Base-by-base conservation (phyloP, 2,888 invertebrate species). In the Globia sparganii region DNA sequence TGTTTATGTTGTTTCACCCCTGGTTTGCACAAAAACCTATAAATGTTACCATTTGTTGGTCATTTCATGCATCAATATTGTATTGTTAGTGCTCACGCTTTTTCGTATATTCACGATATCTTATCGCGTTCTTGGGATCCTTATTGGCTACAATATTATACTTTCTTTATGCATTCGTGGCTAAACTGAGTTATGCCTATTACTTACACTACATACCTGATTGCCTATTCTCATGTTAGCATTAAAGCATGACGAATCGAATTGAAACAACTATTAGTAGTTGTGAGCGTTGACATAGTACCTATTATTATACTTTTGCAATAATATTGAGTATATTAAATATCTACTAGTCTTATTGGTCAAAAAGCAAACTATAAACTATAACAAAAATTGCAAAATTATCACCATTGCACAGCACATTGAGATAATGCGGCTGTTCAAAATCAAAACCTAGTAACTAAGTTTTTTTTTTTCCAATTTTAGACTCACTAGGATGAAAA, bases 341-440 rank as follows among this genome's bases (percentile, higher is more conserved):
- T n/a, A 4, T 53, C 37, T 53, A 13, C 46, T 28, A 18, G 31
- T 21, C 46, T 1, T 53, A 40, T 78, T 34, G 43, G 28, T 43
- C 43, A 74, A 74, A 56, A n/a, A 56, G 53, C 34, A 9, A 68
- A 67, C 31, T 21, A 40, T 31, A 46, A 46, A 46, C n/a, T 69
- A 40, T 53, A 8, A 37, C 53, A 34, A 31, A 31, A 31, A 43
- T 56, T 65, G 8, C 13, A 43, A 53, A 69, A n/a, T 31, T 37
- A 64, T n/a, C 13, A 40, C 2, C 11, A 58, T 78, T 80, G 72
- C 77, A 80, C 40, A 72, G n/a, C n/a, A 73, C 25, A 49, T 81
- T 59, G 34, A 74, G 65, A 66, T 65, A 43, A 53, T 8, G 3
- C 28, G 13, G n/a, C n/a, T n/a, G n/a, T n/a, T n/a, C n/a, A n/a